Evolutionary conservation across 2,113 vertebrate genomes (phyloP), one percentile per base, ranked within the genome.

Genomic region (Porphyrio hochstetteri): DNA sequence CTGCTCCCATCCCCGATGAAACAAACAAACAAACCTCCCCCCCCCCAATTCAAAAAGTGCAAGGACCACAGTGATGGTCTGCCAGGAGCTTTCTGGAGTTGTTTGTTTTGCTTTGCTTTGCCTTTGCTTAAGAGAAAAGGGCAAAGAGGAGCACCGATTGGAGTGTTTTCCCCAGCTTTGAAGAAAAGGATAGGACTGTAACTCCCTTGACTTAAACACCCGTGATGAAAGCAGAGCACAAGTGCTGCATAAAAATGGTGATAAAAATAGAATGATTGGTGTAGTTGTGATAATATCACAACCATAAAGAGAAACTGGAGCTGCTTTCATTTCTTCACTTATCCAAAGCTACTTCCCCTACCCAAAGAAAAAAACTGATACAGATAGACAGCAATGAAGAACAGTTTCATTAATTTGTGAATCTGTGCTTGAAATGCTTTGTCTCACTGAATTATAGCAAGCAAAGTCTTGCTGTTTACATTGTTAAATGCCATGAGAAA

Each of bases 1-100:
- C 31, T 35, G 10, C 6, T 0, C 0, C 8, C 3, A 6, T 10
- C 8, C 21, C 8, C 1, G 0, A 6, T 1, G 4, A 6, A 44
- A 67, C 2, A 36, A 35, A 44, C 10, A 48, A 48, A 48, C 21
- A 21, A 48, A 21, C n/a, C n/a, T n/a, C n/a, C n/a, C n/a, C n/a
- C n/a, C n/a, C n/a, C n/a, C n/a, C n/a, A n/a, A n/a, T 13, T 46
- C 20, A 19, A 33, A 60, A 79, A 55, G 6, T 18, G 7, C 4
- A 55, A 59, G 16, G 19, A 59, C 7, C 57, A 5, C 4, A 38
- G 5, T 2, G 2, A 27, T 4, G 6, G 4, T 48, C 31, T 68
- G 8, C 7, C 17, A 46, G 18, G 29, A 82, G 38, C 0, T 46
- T 78, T 85, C 38, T 24, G 5, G 17, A 50, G 23, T 44, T 50